phyloP scores from a whole-genome alignment of 2,888 invertebrate species.

The Amaurobius ferox region DNA sequence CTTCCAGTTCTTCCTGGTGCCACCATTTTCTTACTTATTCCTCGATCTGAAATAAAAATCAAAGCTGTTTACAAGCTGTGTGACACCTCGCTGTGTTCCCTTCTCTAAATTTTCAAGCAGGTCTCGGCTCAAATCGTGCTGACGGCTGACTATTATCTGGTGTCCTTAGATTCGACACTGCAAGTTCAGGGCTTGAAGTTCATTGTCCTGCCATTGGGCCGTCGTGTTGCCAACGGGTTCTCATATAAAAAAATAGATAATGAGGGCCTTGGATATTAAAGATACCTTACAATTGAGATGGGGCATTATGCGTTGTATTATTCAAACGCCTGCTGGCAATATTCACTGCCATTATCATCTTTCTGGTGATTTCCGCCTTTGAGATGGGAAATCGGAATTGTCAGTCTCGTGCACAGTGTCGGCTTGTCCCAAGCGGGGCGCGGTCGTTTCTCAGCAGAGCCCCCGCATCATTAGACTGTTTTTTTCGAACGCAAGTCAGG shows the following conservation, averaged over 20 bases:
- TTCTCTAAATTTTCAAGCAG: background rate
- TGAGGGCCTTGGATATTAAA: background rate
- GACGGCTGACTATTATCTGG: background rate
- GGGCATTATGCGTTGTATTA: background rate
- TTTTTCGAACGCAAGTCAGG: no score
- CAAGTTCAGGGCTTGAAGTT: constrained; percentile 20
- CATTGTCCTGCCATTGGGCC: constrained; percentile 47
- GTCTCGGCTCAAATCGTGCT: background rate
- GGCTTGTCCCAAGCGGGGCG: no score
- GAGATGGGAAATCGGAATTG: no score
- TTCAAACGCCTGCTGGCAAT: background rate
- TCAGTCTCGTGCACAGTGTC: no score
- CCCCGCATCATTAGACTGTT: no score
- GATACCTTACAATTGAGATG: background rate
- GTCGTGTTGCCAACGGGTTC: background rate
- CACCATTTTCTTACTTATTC: background rate
- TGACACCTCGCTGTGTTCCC: background rate
- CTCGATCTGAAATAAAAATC: background rate
- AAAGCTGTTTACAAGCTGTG: background rate
- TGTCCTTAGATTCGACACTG: background rate
- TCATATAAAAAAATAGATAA: background rate
- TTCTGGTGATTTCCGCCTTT: no score
- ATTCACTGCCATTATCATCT: no score
- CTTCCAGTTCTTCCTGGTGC: background rate
- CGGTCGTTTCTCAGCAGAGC: no score